Evolutionary conservation across 2,113 vertebrate genomes (phyloP).

Genomic region (Paradoxurus hermaphroditus): DNA sequence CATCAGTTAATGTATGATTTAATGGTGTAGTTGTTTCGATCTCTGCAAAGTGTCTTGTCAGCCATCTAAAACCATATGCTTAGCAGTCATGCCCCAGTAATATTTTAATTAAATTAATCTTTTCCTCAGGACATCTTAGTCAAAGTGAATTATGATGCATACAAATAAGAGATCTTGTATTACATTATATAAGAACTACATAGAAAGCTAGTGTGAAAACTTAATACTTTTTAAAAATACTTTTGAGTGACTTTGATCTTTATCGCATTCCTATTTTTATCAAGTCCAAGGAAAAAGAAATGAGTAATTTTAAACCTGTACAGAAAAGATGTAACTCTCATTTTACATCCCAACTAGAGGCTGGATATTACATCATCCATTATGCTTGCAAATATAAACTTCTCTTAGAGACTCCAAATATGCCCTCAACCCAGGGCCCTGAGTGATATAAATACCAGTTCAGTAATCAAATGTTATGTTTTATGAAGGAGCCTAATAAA

Average conservation of each 20-base stretch:
- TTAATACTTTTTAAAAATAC: neutral
- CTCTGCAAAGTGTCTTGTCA: conserved; percentile 77
- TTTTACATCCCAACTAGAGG: neutral
- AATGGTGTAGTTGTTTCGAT: conserved; percentile 65
- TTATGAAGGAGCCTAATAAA: neutral
- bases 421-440: neutral
- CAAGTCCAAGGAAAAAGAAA: neutral
- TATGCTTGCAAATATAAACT: neutral
- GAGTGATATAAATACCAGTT: neutral
- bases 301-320: neutral
- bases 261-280: neutral
- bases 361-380: neutral
- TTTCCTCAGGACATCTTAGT: conserved; percentile 62
- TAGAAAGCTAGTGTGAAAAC: conserved; percentile 44
- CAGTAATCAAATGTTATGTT: neutral
- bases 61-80: conserved; percentile 56
- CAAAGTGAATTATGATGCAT: conserved; percentile 65
- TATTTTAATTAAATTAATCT: conserved; percentile 65
- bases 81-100: conserved; percentile 53
- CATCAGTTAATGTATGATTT: conserved; percentile 68
- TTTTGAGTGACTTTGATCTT: neutral
- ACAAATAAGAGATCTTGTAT: conserved; percentile 50
- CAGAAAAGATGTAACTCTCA: neutral
- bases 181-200: neutral
- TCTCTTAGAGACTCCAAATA: neutral